A percentile compares a stretch with the other conserved stretches of the same genome.
Conservation (phyloP, 2,113 vertebrate genomes). For the Pomatorhinus ruficollis region DNA sequence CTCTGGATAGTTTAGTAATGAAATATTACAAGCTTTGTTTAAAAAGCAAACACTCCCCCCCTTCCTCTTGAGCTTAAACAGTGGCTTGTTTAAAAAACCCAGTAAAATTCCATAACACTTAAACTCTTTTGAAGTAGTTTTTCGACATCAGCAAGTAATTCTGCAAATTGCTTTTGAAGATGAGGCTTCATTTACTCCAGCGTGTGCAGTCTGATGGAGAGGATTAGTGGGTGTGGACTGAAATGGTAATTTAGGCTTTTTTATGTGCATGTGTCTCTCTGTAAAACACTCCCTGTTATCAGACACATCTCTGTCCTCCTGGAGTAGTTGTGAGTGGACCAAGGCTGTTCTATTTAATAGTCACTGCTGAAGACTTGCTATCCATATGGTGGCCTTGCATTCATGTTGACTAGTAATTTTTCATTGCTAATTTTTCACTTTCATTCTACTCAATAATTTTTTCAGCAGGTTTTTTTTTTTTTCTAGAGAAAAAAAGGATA, state of each 20-base stretch:
- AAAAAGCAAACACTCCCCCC: slow-evolving; percentile 47
- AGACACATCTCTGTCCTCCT: background rate
- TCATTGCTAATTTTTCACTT: background rate
- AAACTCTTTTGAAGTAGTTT: slow-evolving; percentile 66
- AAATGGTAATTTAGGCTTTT: background rate
- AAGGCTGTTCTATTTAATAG: background rate
- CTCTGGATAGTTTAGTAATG: slow-evolving; percentile 26
- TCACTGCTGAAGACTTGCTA: background rate
- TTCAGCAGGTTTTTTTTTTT: background rate
- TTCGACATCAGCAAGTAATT: slow-evolving; percentile 67
- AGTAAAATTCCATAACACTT: slow-evolving; percentile 57
- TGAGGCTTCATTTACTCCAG: slow-evolving; percentile 52
- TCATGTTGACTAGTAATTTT: background rate
- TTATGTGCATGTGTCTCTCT: background rate
- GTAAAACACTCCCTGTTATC: background rate
- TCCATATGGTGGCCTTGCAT: background rate
- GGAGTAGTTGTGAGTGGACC: background rate
- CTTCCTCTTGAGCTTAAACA: slow-evolving; percentile 49
- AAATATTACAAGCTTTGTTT: slow-evolving; percentile 57
- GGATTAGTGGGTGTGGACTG: slow-evolving; percentile 45
- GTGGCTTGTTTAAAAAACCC: slow-evolving; percentile 59
- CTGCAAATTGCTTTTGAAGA: slow-evolving; percentile 67
- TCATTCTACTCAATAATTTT: background rate
- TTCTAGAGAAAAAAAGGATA: background rate
- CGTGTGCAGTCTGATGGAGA: slow-evolving; percentile 51